Evolutionary conservation across 1,140 invertebrate species (phyloP).

Genomic region (Drosophila cardini): DNA sequence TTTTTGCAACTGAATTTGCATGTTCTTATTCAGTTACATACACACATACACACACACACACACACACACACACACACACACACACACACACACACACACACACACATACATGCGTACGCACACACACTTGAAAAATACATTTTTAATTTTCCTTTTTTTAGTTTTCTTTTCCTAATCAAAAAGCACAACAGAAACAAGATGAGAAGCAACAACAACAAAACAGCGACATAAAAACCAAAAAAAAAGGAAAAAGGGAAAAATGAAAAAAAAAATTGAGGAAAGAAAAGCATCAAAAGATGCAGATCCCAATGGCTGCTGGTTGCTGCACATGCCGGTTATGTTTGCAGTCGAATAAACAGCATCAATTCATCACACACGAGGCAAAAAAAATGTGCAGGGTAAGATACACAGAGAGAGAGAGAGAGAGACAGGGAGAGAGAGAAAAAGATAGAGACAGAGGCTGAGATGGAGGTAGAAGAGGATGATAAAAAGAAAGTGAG

Average conservation of each 20-base stretch:
- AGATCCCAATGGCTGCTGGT: slow-evolving; percentile 24
- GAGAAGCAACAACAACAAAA: slow-evolving; percentile 11
- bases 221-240: slow-evolving; percentile 5
- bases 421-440: not conserved
- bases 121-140: slow-evolving; percentile 30
- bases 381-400: slow-evolving; percentile 23
- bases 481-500: not conserved
- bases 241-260: not conserved
- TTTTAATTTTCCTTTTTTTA: slow-evolving; percentile 66
- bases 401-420: not conserved
- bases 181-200: slow-evolving; percentile 67
- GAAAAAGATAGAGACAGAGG: not conserved
- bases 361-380: slow-evolving; percentile 78
- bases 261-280: not conserved
- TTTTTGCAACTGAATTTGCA: slow-evolving; percentile 24
- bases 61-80: slow-evolving; percentile 31
- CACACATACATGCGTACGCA: slow-evolving; percentile 25
- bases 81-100: slow-evolving; percentile 25
- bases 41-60: slow-evolving; percentile 25
- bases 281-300: slow-evolving; percentile 27
- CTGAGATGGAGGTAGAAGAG: not conserved
- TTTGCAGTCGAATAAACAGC: slow-evolving; percentile 82
- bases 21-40: slow-evolving; percentile 29
- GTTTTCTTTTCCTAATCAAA: slow-evolving; percentile 72
- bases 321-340: slow-evolving; percentile 70